A percentile compares a stretch with the other conserved stretches of the same genome.
phyloP scores from a whole-genome alignment of 53 echinoderm and acorn worm genomes.

The Holothuria scabra region DNA sequence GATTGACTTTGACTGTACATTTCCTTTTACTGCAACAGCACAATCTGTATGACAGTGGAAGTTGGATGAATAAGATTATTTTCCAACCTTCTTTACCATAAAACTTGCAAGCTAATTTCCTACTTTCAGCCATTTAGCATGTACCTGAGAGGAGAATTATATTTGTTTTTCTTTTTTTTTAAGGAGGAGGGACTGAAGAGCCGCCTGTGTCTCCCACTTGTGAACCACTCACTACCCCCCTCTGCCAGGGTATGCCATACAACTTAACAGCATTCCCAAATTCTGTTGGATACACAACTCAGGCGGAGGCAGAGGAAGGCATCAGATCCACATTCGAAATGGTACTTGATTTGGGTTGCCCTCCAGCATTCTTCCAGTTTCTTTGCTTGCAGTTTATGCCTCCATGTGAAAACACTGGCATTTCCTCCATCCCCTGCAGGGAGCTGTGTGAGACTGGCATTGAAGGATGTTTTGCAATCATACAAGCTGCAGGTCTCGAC shows the following conservation, averaged over 20 bases:
- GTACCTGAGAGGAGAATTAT: too few species aligned
- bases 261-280: conserved; percentile 14
- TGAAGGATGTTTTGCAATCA: neutral
- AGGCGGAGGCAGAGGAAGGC: neutral
- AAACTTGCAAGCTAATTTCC: too few species aligned
- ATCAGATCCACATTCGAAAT: neutral
- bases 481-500: neutral
- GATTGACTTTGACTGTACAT: too few species aligned
- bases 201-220: neutral
- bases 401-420: neutral
- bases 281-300: neutral
- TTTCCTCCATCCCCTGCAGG: neutral
- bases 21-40: too few species aligned
- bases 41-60: too few species aligned
- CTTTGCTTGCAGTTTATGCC: conserved; percentile 28
- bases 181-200: too few species aligned
- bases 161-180: too few species aligned
- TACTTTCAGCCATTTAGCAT: too few species aligned
- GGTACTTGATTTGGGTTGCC: neutral
- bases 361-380: conserved; percentile 30
- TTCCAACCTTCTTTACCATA: too few species aligned
- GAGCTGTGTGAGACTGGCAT: conserved; percentile 26
- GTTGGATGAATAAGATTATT: too few species aligned
- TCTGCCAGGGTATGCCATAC: conserved; percentile 24
- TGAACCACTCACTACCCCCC: neutral